Evolutionary conservation across 2,888 invertebrate species (phyloP), one percentile per base, ranked within the genome.

Genomic region (Masnerella sp.): DNA sequence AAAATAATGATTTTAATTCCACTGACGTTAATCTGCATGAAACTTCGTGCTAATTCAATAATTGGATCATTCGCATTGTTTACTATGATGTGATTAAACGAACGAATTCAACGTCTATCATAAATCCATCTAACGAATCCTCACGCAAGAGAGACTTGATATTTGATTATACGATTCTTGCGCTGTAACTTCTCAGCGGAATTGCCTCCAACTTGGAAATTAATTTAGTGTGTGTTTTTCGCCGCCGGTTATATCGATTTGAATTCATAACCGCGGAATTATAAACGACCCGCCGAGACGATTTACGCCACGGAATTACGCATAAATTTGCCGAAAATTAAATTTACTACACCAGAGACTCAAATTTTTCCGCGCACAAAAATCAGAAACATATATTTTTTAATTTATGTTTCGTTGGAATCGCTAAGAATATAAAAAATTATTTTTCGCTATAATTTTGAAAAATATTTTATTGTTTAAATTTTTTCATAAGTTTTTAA

Each of bases 151-250:
- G 17, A 15, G 18, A 12, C 43, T 58, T 42, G 8, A 42, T 30
- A 54, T 17, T 56, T 43, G 56, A 56, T 56, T 56, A 58, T 58
- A 43, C 32, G 34, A 22, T 43, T 43, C 42, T 58, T 32, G 54
- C 11, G 18, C 12, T 43, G 32, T 58, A 43, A 58, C 43, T 56
- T 42, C 42, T 12, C 11, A 56, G 42, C 28, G n/a, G 40, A 40
- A 54, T 17, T 40, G 15, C 54, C 28, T 38, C 40, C 25, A 54
- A 54, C 54, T 38, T 54, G 11, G 28, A 54, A 54, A 54, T 54
- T 38, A 54, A 54, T 54, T 54, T 54, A 51, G 28, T 15, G 45
- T 30, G 18, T 32, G 18, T 49, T 49, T 49, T 49, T 49, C 28
- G 15, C 14, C 11, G 14, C 42, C n/a, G 9, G 22, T 43, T 43